Percentiles rank a stretch among this genome's conserved stretches.
phyloP scores from a whole-genome alignment of 2,113 vertebrate species.

The Ochotona curzoniae region DNA sequence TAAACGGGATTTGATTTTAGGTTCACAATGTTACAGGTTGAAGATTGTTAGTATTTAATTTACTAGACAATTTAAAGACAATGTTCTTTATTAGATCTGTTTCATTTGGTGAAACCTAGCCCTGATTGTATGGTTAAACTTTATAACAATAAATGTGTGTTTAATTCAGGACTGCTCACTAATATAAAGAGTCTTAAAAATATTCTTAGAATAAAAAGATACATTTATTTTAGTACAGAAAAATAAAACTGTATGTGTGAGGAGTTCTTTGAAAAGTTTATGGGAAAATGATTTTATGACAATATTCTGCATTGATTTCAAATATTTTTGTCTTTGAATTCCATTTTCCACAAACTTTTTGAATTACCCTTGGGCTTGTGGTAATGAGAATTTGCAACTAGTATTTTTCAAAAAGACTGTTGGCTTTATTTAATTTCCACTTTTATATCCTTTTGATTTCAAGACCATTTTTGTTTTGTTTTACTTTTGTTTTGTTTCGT shows the following conservation, averaged over 20 bases:
- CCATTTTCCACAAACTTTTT: too few relatives aligned
- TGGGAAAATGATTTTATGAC: too few relatives aligned
- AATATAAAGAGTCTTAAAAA: neutral
- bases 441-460: conserved; percentile 71
- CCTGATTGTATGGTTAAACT: neutral
- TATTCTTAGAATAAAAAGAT: too few relatives aligned
- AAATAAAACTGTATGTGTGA: too few relatives aligned
- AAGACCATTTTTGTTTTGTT: conserved; percentile 86
- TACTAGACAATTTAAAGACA: neutral
- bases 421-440: conserved; percentile 63
- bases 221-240: too few relatives aligned
- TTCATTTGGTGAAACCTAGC: conserved; percentile 23
- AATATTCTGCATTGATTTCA: too few relatives aligned
- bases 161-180: neutral
- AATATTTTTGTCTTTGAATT: too few relatives aligned
- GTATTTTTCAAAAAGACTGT: conserved; percentile 5
- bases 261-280: too few relatives aligned
- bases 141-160: neutral
- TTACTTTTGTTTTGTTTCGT: conserved; percentile 85
- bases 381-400: conserved; percentile 20
- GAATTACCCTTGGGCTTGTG: neutral
- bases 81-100: neutral
- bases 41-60: conserved; percentile 27
- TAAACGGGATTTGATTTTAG: conserved; percentile 6
- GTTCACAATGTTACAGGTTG: neutral